These are phyloP conservation scores for Larimichthys polyactis DNA, from an alignment of 2,113 vertebrate genomes.

Conservation along the genomic window DNA sequence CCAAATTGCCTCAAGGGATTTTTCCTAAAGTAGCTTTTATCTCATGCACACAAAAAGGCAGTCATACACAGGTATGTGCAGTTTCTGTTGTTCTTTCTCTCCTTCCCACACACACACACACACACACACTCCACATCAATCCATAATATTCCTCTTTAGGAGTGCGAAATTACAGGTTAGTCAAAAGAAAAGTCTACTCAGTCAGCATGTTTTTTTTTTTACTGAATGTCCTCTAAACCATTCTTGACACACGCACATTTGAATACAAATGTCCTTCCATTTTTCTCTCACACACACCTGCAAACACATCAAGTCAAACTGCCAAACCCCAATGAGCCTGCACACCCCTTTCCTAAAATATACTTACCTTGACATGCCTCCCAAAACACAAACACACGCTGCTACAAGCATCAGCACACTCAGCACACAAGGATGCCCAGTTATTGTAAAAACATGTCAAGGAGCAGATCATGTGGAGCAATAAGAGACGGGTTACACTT, in stretches of 20 bases:
- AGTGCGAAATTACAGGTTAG: constrained; percentile 51
- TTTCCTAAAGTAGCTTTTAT: constrained; percentile 47
- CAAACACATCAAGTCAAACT: constrained; percentile 19
- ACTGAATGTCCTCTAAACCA: constrained; percentile 2
- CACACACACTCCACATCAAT: constrained; percentile 15
- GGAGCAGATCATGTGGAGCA: background rate
- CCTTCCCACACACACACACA: background rate
- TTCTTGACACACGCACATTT: background rate
- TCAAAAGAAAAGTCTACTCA: constrained; percentile 14
- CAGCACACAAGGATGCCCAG: constrained; percentile 21
- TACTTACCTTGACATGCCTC: constrained; percentile 25
- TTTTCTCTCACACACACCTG: background rate
- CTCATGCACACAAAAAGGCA: constrained; percentile 7
- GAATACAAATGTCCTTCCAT: background rate
- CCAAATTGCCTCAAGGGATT: constrained; percentile 42
- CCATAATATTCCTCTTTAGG: constrained; percentile 13
- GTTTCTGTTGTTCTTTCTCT: constrained; percentile 3
- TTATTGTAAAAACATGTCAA: constrained; percentile 39
- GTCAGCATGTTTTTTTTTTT: constrained; percentile 26
- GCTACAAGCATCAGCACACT: constrained; percentile 27
- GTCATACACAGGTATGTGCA: background rate
- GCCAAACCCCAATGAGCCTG: constrained; percentile 22
- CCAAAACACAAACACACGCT: background rate
- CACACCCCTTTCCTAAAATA: constrained; percentile 19
- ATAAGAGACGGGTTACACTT: constrained; percentile 15